phyloP scores from a whole-genome alignment of 1,140 invertebrate species.

The Alviniconcha marisindica region DNA sequence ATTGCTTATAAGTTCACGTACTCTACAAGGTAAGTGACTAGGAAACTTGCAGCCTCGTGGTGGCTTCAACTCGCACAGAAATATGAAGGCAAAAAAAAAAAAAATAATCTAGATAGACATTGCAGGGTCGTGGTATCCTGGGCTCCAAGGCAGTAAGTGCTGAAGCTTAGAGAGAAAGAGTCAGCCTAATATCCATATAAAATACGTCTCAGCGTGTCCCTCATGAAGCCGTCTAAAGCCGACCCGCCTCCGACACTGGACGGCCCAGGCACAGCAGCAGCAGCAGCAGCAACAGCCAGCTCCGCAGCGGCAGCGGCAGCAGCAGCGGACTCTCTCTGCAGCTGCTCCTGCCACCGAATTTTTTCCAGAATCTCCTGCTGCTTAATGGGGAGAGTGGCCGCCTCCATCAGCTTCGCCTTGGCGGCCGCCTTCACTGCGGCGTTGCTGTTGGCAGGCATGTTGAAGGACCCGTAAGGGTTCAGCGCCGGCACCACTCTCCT shows the following conservation, averaged over 20 bases:
- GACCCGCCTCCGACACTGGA: background rate
- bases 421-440: background rate
- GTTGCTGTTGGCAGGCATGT: slow-evolving; percentile 23
- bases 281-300: background rate
- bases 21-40: too few relatives aligned
- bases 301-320: background rate
- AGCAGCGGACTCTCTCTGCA: background rate
- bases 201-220: slow-evolving; percentile 15
- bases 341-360: slow-evolving; percentile 12
- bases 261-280: background rate
- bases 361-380: slow-evolving; percentile 32
- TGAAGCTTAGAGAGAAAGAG: too few relatives aligned
- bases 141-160: too few relatives aligned
- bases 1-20: too few relatives aligned
- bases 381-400: background rate
- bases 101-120: too few relatives aligned
- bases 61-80: too few relatives aligned
- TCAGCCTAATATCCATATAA: slow-evolving; percentile 20
- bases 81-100: too few relatives aligned
- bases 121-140: too few relatives aligned
- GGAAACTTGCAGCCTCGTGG: too few relatives aligned
- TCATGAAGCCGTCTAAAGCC: slow-evolving; percentile 17
- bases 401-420: background rate
- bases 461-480: slow-evolving; percentile 28
- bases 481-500: slow-evolving; percentile 7